Evolutionary conservation across 35 echinoderm and acorn worm genomes (phyloP).

Genomic region (Apostichopus californicus): DNA sequence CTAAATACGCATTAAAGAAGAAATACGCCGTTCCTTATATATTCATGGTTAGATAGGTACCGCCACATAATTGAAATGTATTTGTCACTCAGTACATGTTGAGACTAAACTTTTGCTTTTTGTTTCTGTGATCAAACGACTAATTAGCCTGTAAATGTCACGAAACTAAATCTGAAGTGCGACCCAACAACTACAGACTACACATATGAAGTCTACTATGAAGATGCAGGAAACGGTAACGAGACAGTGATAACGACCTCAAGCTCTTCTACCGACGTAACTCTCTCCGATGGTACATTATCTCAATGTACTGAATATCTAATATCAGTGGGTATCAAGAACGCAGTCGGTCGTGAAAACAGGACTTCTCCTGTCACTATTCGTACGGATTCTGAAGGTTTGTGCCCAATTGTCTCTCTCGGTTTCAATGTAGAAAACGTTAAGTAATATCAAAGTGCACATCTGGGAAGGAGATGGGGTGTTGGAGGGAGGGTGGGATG

Average conservation of each 20-base stretch:
- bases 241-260: neutral
- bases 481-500: no score
- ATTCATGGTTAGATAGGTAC: no score
- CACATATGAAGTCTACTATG: conserved; percentile 5
- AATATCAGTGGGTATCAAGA: conserved; percentile 10
- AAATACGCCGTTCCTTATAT: no score
- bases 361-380: neutral
- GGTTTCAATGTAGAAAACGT: neutral
- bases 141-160: no score
- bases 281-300: neutral
- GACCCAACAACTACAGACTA: neutral
- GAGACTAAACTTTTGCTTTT: no score
- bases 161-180: neutral
- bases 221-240: neutral
- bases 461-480: no score
- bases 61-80: no score
- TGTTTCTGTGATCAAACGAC: no score
- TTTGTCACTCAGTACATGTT: no score
- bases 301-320: conserved; percentile 10
- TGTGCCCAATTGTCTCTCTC: neutral
- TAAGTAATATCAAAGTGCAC: no score
- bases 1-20: no score
- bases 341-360: neutral
- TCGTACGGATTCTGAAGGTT: conserved; percentile 17
- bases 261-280: neutral